Conservation (phyloP, 2,113 vertebrate species). For the Centropus unirufus region DNA sequence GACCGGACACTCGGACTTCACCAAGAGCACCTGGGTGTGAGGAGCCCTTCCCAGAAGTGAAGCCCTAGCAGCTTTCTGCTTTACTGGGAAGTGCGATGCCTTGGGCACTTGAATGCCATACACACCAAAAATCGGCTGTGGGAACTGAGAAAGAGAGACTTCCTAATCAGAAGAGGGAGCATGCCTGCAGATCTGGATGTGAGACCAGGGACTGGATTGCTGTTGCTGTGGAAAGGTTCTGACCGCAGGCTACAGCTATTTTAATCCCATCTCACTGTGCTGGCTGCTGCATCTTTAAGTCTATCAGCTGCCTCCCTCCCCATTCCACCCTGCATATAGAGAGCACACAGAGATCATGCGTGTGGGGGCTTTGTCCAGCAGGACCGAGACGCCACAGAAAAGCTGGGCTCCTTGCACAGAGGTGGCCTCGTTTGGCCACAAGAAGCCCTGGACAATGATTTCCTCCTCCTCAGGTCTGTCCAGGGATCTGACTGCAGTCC, state of each 20-base stretch:
- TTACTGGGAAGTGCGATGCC: background rate
- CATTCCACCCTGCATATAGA: background rate
- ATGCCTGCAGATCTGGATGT: background rate
- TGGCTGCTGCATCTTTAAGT: background rate
- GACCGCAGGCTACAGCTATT: background rate
- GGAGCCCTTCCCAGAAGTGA: background rate
- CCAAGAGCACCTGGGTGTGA: background rate
- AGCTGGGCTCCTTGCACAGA: background rate
- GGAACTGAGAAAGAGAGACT: background rate
- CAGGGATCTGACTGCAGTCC: background rate
- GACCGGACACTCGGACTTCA: accelerated
- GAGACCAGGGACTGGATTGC: background rate
- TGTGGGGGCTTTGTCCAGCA: background rate
- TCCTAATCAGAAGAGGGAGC: background rate
- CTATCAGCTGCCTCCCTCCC: background rate
- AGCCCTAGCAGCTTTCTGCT: background rate
- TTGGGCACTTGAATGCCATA: accelerated
- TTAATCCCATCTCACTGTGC: background rate
- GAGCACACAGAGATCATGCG: background rate
- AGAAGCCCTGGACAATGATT: background rate
- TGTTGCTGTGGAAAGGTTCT: background rate
- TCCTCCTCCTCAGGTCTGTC: background rate
- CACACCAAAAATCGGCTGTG: background rate
- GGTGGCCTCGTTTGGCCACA: background rate
- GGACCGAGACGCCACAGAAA: background rate